These are phyloP conservation scores for Coreius guichenoti DNA, from an alignment of 2,797 vertebrate species.

Conservation along the genomic window DNA sequence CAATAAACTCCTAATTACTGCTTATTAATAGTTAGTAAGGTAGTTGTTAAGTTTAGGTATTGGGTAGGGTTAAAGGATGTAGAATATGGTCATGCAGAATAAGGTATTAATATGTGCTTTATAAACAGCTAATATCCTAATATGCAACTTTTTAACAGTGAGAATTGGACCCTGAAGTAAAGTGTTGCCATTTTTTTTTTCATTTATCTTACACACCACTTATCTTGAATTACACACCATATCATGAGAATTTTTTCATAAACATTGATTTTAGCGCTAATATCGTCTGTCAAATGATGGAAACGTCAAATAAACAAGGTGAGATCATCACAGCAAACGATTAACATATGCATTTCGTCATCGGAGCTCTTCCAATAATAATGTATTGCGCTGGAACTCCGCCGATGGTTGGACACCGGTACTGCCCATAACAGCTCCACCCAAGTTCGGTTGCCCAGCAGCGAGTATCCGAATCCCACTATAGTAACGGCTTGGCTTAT, in stretches of 20 bases:
- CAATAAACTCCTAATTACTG: no score
- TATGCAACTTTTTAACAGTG: no score
- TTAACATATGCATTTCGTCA: slow-evolving; percentile 35
- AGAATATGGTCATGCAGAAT: no score
- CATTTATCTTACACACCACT: background rate
- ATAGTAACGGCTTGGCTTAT: background rate
- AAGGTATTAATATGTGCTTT: no score
- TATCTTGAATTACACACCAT: no score
- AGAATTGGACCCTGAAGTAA: no score
- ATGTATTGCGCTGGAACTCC: slow-evolving; percentile 9
- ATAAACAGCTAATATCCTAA: no score
- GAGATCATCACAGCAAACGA: background rate
- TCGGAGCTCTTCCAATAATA: slow-evolving; percentile 61
- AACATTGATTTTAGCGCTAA: background rate
- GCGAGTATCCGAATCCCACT: slow-evolving; percentile 56
- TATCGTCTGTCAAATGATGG: background rate
- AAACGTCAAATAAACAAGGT: slow-evolving; percentile 4
- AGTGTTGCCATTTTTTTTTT: background rate
- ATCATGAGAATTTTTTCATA: background rate
- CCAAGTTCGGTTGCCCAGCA: slow-evolving; percentile 84
- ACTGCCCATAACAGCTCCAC: slow-evolving; percentile 62
- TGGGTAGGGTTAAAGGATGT: no score
- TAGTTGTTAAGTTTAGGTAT: no score
- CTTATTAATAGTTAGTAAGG: no score
- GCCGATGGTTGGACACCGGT: slow-evolving; percentile 65